Evolutionary conservation across 2,797 vertebrate genomes (phyloP), one percentile per base, ranked within the genome.

Genomic region (Salmo trutta): DNA sequence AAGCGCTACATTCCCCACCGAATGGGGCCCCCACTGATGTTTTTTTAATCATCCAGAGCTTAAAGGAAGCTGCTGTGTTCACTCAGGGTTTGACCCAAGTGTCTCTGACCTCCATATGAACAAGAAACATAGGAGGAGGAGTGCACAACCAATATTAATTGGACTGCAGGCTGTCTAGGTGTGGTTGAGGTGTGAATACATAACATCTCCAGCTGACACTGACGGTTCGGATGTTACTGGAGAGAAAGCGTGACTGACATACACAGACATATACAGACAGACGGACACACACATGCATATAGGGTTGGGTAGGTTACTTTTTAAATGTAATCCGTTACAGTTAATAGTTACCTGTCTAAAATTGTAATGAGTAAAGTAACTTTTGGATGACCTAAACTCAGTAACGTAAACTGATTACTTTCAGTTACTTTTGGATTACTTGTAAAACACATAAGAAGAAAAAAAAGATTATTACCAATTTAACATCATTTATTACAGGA

Each of bases 211-310:
- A 52, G n/a, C 31, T 62, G 53, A 14, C 41, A 51, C 19, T 66
- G 2, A 27, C 15, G 51, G 70, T 21, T 51, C n/a, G 21, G 29
- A 17, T 4, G 21, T 47, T 15, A 56, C 51, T 53, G 51, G 14
- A 27, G 51, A 56, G 70, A 53, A 41, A 27, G n/a, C 1, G 21
- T 19, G 8, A 56, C 17, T 17, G 27, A 56, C 15, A 29, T 62
- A 17, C 24, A 52, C 62, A 67, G 21, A 67, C 14, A 47, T 33
- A 75, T 41, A 66, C 62, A 75, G 33, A 75, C 56, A 75, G 16
- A 62, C 31, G n/a, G 4, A 24, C 68, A 71, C 15, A 31, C 27
- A 74, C 27, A 59, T 24, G 19, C 24, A 29, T 16, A 24, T 51
- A 36, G 33, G 33, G 0, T 36, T 36, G 36, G 36, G 36, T 36